Conservation (phyloP, 2,797 vertebrate species). For the Enteromius thamalakanensis region DNA sequence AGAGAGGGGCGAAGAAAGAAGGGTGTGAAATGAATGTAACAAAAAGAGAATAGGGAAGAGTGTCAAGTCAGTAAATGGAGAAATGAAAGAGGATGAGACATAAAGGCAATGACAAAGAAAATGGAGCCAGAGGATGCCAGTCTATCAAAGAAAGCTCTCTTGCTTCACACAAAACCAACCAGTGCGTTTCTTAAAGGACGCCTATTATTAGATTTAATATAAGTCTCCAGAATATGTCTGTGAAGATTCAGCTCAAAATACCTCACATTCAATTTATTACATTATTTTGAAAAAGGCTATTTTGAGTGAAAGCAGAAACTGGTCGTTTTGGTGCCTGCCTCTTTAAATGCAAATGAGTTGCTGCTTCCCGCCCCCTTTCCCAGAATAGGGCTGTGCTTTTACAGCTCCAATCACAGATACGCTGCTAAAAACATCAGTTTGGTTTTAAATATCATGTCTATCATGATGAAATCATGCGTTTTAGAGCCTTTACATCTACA, state of each 20-base stretch:
- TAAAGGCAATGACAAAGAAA: constrained; percentile 3
- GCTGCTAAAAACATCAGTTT: no score
- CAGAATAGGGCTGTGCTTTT: no score
- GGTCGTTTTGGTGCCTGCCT: no score
- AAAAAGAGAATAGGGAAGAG: constrained; percentile 13
- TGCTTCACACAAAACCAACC: background rate
- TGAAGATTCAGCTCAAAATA: background rate
- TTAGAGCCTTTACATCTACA: no score
- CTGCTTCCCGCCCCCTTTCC: no score
- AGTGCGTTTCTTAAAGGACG: background rate
- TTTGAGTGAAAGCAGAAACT: background rate
- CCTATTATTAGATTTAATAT: background rate
- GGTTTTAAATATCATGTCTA: no score
- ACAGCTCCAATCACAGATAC: no score
- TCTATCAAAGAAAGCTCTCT: constrained; percentile 3
- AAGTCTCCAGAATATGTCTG: background rate
- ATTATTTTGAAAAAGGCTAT: background rate
- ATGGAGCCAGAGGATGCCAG: background rate
- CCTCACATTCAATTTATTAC: background rate
- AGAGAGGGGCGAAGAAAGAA: constrained; percentile 4
- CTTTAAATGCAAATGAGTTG: background rate
- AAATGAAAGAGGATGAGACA: constrained; percentile 21
- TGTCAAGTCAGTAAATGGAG: constrained; percentile 6
- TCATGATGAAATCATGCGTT: no score
- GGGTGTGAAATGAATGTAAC: background rate